Base-by-base conservation (phyloP, 2,113 vertebrate species). In the Leptobrachium leishanense region DNA sequence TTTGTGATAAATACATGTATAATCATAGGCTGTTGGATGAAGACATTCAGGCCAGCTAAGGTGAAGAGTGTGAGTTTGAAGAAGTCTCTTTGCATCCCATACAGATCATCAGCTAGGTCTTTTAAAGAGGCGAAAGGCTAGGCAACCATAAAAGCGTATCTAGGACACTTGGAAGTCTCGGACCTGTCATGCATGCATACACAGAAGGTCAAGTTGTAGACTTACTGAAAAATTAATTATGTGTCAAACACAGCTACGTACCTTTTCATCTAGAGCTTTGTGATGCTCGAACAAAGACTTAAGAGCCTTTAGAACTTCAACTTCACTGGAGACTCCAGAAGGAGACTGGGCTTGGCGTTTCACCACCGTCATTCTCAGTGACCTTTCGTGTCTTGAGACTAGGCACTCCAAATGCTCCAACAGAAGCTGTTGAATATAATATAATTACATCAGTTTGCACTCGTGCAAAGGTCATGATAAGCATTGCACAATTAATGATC, bases 241-340 rank as follows among this genome's bases (percentile, higher is more conserved):
- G 2, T 41, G 1, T 4, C 5, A 67, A 68, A 31, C 6, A n/a
- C 43, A 54, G 76, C 85, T 88, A 85, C 87, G 0, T 88, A 97
- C 96, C 96, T 99, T 99, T 92, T 99, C 98, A 87, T 99, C 98
- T 74, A 99, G 93, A 86, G 98, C 98, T 89, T 99, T 99, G 88
- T 99, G 98, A 89, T 99, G 98, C 86, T 99, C 98, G 88, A 99
- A 99, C 83, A 99, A 89, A 84, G 98, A 99, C 89, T 99, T 99
- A 86, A 99, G 94, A 3, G 98, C 98, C 91, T 99, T 99, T 86
- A 99, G 96, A 88, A 99, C 98, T 85, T 99, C 98, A 0, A 99
- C 98, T 86, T 99, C 98, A 46, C 98, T 99, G 88, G 98, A 99
- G 67, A 99, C 98, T 41, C 98, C 97, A 0, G 98, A 99, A 31